A percentile compares a stretch with the other conserved stretches of the same genome.
phyloP scores from a whole-genome alignment of 2,797 vertebrate genomes.

The Molossus alvarezi region DNA sequence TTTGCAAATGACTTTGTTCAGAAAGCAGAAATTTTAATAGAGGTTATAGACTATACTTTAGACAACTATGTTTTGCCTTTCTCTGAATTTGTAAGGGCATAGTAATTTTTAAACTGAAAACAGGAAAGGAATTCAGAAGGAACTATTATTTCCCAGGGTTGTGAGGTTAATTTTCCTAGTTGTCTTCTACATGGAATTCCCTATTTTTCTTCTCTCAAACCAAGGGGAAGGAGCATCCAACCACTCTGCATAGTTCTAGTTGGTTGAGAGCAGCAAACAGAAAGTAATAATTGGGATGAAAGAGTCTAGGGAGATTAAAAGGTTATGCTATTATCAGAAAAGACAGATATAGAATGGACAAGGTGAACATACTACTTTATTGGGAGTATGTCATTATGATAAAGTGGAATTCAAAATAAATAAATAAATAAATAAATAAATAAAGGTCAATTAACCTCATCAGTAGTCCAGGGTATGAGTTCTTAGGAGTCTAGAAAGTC shows the following conservation, averaged over 20 bases:
- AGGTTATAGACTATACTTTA: not conserved
- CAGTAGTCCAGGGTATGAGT: not conserved
- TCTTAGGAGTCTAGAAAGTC: not conserved
- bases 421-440: no score
- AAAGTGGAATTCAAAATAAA: slow-evolving; percentile 5
- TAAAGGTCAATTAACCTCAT: not conserved
- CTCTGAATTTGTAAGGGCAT: not conserved
- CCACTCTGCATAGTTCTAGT: not conserved
- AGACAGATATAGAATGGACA: slow-evolving; percentile 40
- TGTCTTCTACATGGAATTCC: not conserved
- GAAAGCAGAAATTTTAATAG: slow-evolving; percentile 49
- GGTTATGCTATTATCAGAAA: not conserved
- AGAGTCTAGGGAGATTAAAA: not conserved
- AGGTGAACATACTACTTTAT: not conserved
- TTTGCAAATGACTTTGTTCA: not conserved
- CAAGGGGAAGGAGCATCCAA: not conserved
- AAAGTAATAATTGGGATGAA: not conserved
- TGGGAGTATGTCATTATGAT: not conserved
- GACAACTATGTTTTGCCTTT: not conserved
- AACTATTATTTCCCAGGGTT: slow-evolving; percentile 12
- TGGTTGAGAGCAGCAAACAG: not conserved
- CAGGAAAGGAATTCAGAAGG: not conserved
- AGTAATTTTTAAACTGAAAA: slow-evolving; percentile 34
- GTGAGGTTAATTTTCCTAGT: not conserved
- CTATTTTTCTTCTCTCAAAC: slow-evolving; percentile 53